These are phyloP conservation scores for Hypothenemus hampei DNA, from an alignment of 1,140 invertebrate species.

Conservation along the genomic window DNA sequence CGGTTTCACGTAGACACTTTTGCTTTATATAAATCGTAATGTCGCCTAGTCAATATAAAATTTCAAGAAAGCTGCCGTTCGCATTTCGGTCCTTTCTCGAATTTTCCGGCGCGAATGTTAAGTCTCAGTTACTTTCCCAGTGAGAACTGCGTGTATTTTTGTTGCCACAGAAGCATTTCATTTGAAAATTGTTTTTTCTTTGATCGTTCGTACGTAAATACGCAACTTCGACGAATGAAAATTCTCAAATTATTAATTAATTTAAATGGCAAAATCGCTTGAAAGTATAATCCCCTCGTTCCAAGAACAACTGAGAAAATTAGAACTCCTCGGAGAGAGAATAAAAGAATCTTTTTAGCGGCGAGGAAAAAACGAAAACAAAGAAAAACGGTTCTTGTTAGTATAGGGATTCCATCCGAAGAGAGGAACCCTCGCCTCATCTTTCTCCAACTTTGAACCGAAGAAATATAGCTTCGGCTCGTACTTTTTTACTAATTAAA, in stretches of 20 bases:
- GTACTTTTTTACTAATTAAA: conserved; percentile 23
- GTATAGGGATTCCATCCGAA: conserved; percentile 8
- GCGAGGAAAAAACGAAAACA: conserved; percentile 3
- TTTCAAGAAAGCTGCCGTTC: neutral
- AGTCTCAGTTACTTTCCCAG: neutral
- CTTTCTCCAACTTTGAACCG: too few relatives aligned
- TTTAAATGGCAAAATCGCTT: neutral
- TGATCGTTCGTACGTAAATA: neutral
- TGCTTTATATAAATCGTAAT: neutral
- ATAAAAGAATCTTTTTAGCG: neutral
- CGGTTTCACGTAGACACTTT: neutral
- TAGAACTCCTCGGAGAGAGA: neutral
- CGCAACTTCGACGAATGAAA: neutral
- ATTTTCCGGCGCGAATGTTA: neutral
- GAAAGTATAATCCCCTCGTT: neutral
- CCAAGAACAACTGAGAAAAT: neutral
- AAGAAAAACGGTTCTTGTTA: conserved; percentile 9
- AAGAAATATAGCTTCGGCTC: conserved; percentile 8
- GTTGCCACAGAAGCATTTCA: neutral
- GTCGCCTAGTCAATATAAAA: conserved; percentile 3
- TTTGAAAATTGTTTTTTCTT: neutral
- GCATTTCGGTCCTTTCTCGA: neutral
- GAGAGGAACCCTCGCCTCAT: too few relatives aligned
- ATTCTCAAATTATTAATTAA: conserved; percentile 1
- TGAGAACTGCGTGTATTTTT: neutral